Conservation (phyloP, 1,140 invertebrate species). For the Oedothorax gibbosus region DNA sequence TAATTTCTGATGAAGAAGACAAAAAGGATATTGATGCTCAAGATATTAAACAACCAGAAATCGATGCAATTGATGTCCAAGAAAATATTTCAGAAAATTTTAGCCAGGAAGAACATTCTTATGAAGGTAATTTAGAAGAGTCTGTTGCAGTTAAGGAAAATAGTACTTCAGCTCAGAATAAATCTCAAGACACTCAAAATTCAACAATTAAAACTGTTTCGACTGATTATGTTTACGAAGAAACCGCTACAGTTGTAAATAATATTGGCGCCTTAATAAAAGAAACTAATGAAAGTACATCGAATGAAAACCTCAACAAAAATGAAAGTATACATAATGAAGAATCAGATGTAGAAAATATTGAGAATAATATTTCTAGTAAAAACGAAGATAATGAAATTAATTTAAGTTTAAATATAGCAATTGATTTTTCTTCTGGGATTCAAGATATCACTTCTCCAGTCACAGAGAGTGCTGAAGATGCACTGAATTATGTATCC, state of each 20-base stretch:
- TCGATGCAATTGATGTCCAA: neutral
- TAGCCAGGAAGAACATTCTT: no score
- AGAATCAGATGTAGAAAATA: neutral
- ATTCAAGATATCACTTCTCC: conserved; percentile 50
- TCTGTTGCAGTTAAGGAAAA: neutral
- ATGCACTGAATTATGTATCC: conserved; percentile 42
- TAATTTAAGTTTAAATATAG: no score
- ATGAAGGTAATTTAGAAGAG: neutral
- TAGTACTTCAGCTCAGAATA: neutral
- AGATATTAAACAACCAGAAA: neutral
- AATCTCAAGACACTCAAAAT: no score
- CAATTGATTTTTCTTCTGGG: neutral
- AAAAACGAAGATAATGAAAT: no score
- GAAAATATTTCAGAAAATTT: no score
- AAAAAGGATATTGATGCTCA: neutral
- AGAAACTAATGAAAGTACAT: no score
- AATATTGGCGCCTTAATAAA: no score
- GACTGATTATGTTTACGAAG: no score
- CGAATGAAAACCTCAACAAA: no score
- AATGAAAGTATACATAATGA: neutral
- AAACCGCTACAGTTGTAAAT: no score
- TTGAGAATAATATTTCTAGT: neutral
- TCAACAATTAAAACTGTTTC: no score
- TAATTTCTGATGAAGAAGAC: neutral
- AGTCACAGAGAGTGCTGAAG: conserved; percentile 55